Conservation (phyloP, 2,113 vertebrate species). For the Talpa occidentalis region DNA sequence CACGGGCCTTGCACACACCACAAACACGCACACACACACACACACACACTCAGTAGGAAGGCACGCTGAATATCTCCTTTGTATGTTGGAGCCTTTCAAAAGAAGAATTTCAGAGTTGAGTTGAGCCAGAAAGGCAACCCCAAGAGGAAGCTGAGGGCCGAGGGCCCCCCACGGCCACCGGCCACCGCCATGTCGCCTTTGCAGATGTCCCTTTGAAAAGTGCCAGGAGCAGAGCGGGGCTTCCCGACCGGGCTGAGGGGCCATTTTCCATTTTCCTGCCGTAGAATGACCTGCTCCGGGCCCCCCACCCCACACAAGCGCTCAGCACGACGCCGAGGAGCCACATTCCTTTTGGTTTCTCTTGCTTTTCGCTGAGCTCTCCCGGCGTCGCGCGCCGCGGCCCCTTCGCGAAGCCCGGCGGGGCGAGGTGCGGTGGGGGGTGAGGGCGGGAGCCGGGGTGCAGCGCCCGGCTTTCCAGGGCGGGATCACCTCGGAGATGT, state of each 20-base stretch:
- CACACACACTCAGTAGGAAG: not conserved
- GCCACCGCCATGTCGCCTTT: not conserved
- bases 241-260: not conserved
- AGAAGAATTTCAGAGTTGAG: slow-evolving; percentile 26
- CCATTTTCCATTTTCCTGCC: slow-evolving; percentile 23
- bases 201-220: slow-evolving; percentile 2
- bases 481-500: slow-evolving; percentile 52
- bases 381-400: too few species aligned
- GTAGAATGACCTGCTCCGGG: not conserved
- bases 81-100: not conserved
- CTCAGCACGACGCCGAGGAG: not conserved
- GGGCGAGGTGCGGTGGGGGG: not conserved
- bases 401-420: not conserved
- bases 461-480: slow-evolving; percentile 56
- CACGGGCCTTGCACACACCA: not conserved
- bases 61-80: not conserved
- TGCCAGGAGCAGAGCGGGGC: not conserved
- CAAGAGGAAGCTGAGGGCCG: not conserved
- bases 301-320: not conserved
- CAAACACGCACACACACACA: fast-evolving
- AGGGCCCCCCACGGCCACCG: not conserved
- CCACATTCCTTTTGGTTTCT: not conserved
- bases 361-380: not conserved
- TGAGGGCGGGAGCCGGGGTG: not conserved
- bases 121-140: not conserved